Percentiles rank a stretch among this genome's conserved stretches.
These are phyloP conservation scores for Apis mellifera DNA, from an alignment of 1,140 invertebrate genomes.

Conservation along the genomic window Amel_HAv3.1 CM009938.2:2142501-2143000, in stretches of 20 bases:
- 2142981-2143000: no score
- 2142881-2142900: constrained; percentile 92
- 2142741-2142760: constrained; percentile 93
- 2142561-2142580: not conserved
- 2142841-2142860: constrained; percentile 87
- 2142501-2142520: constrained; percentile 93
- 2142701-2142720: constrained; percentile 91
- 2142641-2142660: constrained; percentile 95
- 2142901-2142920: constrained; percentile 85
- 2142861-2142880: constrained; percentile 93
- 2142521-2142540: constrained; percentile 74
- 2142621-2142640: constrained; percentile 96
- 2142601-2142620: constrained; percentile 92
- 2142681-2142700: constrained; percentile 95
- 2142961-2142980: constrained; percentile 33
- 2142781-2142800: constrained; percentile 87
- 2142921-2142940: constrained; percentile 83
- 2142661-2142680: constrained; percentile 95
- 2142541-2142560: not conserved
- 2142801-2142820: not conserved
- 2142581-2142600: constrained; percentile 80
- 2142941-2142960: constrained; percentile 77
- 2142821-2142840: not conserved
- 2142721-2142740: constrained; percentile 97
- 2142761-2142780: constrained; percentile 92